Conservation (phyloP, 1,140 invertebrate genomes). For the Zaprionus inermis region DNA sequence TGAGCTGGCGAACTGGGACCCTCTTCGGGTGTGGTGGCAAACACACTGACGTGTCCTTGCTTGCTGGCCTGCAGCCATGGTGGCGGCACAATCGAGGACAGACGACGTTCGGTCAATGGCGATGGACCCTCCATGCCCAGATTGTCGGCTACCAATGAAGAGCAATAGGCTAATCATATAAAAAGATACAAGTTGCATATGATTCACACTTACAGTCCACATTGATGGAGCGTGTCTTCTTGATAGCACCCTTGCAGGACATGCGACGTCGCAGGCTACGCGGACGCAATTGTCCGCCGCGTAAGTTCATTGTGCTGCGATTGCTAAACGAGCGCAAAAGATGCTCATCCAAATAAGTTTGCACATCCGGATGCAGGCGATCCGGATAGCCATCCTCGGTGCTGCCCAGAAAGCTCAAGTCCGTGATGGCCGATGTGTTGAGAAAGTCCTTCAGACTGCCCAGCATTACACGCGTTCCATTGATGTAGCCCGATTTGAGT, state of each 20-base stretch:
- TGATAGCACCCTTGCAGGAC: conserved; percentile 94
- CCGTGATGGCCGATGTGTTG: conserved; percentile 97
- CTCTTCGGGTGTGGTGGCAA: conserved; percentile 81
- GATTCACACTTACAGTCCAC: conserved; percentile 88
- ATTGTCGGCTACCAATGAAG: conserved; percentile 87
- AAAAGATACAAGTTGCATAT: too few species aligned
- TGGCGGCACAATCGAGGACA: conserved; percentile 85
- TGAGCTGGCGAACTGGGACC: conserved; percentile 52
- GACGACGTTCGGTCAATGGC: conserved; percentile 86
- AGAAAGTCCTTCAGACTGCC: conserved; percentile 96
- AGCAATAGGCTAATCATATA: too few species aligned
- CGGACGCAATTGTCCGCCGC: conserved; percentile 85
- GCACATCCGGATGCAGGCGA: conserved; percentile 92
- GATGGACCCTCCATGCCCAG: conserved; percentile 89
- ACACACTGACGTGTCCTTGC: conserved; percentile 70
- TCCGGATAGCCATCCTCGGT: conserved; percentile 96
- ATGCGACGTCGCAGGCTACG: conserved; percentile 88
- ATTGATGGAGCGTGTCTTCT: conserved; percentile 94
- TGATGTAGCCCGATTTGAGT: conserved; percentile 98
- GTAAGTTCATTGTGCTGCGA: conserved; percentile 88
- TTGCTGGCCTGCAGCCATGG: conserved; percentile 86
- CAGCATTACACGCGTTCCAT: conserved; percentile 97
- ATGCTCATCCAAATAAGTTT: conserved; percentile 94
- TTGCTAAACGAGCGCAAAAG: conserved; percentile 91
- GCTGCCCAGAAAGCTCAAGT: conserved; percentile 96